Conservation (phyloP, 2,797 vertebrate genomes). For the Natrix natrix region DNA sequence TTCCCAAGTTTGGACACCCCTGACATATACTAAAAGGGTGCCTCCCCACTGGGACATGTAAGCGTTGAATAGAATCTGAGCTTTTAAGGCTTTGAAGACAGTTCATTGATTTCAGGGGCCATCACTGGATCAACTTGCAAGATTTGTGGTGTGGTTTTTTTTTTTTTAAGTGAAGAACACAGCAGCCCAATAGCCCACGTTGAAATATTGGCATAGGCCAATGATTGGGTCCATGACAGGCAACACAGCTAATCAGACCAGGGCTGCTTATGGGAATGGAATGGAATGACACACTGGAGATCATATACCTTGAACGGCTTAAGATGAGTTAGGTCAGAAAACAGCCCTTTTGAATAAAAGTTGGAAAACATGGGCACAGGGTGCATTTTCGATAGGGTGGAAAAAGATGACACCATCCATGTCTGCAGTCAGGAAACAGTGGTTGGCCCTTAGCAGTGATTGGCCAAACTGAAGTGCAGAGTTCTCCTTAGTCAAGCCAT, state of each 20-base stretch:
- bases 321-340: background rate
- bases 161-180: background rate
- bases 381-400: background rate
- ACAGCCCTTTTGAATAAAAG: background rate
- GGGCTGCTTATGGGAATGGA: background rate
- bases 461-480: background rate
- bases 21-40: no score
- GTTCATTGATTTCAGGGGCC: background rate
- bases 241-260: background rate
- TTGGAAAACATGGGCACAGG: background rate
- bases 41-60: background rate
- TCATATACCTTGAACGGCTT: background rate
- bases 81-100: background rate
- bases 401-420: background rate
- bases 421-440: background rate
- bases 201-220: background rate
- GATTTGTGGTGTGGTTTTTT: background rate
- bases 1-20: no score
- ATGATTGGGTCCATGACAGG: background rate
- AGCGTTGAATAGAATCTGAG: background rate
- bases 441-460: background rate
- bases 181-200: background rate
- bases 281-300: background rate
- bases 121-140: background rate
- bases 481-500: background rate